Conservation (phyloP, 2,888 invertebrate genomes). For the Drosophila colorata region DNA sequence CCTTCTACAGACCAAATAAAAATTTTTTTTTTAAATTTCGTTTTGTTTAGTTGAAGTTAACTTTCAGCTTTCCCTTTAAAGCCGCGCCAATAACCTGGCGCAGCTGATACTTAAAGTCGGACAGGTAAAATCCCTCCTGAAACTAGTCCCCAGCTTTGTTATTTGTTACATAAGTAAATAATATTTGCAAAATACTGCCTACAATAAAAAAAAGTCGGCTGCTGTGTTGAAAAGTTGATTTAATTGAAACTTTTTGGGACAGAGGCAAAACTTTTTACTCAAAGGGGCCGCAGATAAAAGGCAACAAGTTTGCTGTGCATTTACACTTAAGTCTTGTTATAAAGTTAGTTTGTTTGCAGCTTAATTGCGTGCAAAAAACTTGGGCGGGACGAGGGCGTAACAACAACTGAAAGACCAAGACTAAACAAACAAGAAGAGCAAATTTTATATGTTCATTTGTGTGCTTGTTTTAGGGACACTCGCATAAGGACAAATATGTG, state of each 20-base stretch:
- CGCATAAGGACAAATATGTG: too few species aligned
- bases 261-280: slow-evolving; percentile 60
- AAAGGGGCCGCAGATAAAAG: slow-evolving; percentile 28
- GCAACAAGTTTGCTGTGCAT: slow-evolving; percentile 73
- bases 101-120: background rate
- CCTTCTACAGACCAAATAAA: too few species aligned
- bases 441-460: too few species aligned
- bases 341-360: slow-evolving; percentile 69
- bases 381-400: slow-evolving; percentile 3
- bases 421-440: slow-evolving; percentile 25
- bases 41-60: too few species aligned
- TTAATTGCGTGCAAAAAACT: slow-evolving; percentile 63
- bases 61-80: background rate
- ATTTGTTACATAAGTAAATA: slow-evolving; percentile 6
- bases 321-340: slow-evolving; percentile 51
- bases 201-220: slow-evolving; percentile 14
- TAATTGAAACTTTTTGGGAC: slow-evolving; percentile 41
- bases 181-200: slow-evolving; percentile 3
- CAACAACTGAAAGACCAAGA: slow-evolving; percentile 36
- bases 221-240: slow-evolving; percentile 42
- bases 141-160: slow-evolving; percentile 2
- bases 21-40: too few species aligned
- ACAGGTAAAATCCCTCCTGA: background rate
- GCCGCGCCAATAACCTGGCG: too few species aligned
- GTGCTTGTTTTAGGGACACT: too few species aligned